Percentiles rank a stretch among this genome's conserved stretches.
phyloP scores from a whole-genome alignment of 2,888 invertebrate species.

The Celastrina argiolus region DNA sequence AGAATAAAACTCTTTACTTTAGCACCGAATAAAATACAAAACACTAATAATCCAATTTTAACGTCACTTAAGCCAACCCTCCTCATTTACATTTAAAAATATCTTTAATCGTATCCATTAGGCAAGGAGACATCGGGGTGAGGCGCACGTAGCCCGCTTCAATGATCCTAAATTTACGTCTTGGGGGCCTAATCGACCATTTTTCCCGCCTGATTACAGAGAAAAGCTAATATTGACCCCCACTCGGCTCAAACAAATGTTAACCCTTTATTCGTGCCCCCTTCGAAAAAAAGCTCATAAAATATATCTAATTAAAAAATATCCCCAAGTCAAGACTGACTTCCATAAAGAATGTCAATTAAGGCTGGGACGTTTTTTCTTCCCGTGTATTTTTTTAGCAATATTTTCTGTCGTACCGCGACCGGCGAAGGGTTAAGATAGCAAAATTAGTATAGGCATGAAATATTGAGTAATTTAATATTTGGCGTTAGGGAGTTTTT shows the following conservation, averaged over 20 bases:
- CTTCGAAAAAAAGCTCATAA: conserved; percentile 76
- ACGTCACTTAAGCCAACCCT: conserved; percentile 23
- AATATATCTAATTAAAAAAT: conserved; percentile 80
- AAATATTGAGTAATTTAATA: conserved; percentile 78
- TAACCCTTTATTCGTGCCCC: conserved; percentile 75
- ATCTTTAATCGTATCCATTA: conserved; percentile 52
- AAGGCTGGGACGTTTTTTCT: conserved; percentile 67
- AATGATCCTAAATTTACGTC: conserved; percentile 76
- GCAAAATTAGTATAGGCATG: conserved; percentile 77
- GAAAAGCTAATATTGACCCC: conserved; percentile 74
- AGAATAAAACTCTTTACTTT: conserved; percentile 15
- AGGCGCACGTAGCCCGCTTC: conserved; percentile 54
- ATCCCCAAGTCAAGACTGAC: conserved; percentile 76
- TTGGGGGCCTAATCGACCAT: conserved; percentile 74
- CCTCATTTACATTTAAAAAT: conserved; percentile 38
- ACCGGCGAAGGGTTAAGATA: conserved; percentile 74
- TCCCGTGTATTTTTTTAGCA: conserved; percentile 41
- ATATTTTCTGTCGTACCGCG: conserved; percentile 68
- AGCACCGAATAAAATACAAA: conserved; percentile 19
- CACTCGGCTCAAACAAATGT: conserved; percentile 71
- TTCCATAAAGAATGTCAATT: conserved; percentile 79
- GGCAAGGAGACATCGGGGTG: conserved; percentile 50
- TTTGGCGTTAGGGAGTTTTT: conserved; percentile 47
- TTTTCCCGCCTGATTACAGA: conserved; percentile 76
- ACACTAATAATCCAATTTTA: conserved; percentile 23